Percentiles rank a stretch among this genome's conserved stretches.
These are phyloP conservation scores for Poecilia gillii DNA, from an alignment of 2,797 vertebrate species.

Conservation along the genomic window DNA sequence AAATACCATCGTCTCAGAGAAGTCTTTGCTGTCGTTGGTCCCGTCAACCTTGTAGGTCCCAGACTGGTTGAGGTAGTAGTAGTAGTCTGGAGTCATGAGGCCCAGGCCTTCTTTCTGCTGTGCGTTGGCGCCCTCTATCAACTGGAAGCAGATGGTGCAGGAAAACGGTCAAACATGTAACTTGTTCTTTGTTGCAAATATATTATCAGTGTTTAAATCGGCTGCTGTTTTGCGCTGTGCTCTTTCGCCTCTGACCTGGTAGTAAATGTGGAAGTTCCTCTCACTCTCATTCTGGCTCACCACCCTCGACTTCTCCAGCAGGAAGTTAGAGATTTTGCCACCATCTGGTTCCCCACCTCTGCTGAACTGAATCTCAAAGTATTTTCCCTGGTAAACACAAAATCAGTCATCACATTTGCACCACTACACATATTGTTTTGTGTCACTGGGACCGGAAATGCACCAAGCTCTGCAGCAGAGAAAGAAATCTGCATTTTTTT, in stretches of 20 bases:
- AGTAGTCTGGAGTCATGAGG: constrained; percentile 93
- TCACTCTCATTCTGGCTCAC: constrained; percentile 95
- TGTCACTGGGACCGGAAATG: background rate
- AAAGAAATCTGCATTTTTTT: background rate
- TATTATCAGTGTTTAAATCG: background rate
- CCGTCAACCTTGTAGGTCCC: constrained; percentile 95
- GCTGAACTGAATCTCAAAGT: constrained; percentile 99
- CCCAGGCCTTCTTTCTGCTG: constrained; percentile 91
- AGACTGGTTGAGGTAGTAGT: constrained; percentile 95
- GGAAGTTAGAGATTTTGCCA: constrained; percentile 96
- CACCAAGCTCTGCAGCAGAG: background rate
- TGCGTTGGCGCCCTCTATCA: constrained; percentile 88
- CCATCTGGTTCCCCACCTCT: constrained; percentile 94
- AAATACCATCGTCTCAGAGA: constrained; percentile 88
- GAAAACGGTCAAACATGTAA: background rate
- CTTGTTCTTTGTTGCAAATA: background rate
- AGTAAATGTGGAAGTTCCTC: constrained; percentile 97
- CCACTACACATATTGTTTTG: background rate
- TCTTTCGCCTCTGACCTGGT: constrained; percentile 85
- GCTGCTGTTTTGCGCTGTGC: background rate
- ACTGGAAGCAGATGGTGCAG: constrained; percentile 70
- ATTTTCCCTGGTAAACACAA: constrained; percentile 87
- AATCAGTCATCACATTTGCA: constrained; percentile 9
- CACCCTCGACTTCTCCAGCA: constrained; percentile 96
- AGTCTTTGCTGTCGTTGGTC: constrained; percentile 91